Base-by-base conservation (phyloP, 2,888 invertebrate genomes). In the Empis livida region DNA sequence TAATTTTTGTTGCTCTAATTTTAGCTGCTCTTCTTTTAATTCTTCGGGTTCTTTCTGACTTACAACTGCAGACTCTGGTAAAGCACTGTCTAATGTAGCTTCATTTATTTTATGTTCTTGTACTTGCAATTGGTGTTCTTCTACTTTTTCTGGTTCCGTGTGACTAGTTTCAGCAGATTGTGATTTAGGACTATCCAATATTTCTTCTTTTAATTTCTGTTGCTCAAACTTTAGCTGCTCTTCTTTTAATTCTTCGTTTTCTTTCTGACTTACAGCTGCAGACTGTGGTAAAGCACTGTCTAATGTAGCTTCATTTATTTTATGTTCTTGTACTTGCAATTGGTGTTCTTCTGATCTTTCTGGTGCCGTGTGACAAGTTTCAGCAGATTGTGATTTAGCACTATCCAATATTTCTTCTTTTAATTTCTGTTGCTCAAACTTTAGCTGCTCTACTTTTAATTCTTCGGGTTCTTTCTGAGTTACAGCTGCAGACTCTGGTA, bases 1-100 rank as follows among this genome's bases (percentile, higher is more conserved):
- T 64, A 63, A 37, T 55, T 59, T 50, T 20, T 48, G 20, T 52
- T 41, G n/a, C 56, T 48, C 15, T 47, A 45, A 31, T 44, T 47
- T 48, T 51, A 40, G 20, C 6, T 20, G 20, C 45, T 45, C 49
- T 10, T 31, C 13, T 17, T 42, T 30, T 3, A 48, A 1, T 16
- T 32, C 45, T 10, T 32, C 31, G 4, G 43, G n/a, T 41, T 47
- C 35, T 10, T 35, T 43, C 37, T 53, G 46, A 16, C 50, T 35
- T n/a, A 20, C 20, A 5, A 5, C 20, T 5, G 20, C 20, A 20
- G 20, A 5, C 20, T 20, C 4, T 20, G 6, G 3, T 20, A 3
- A 3, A 5, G 20, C 4, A 20, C 4, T 20, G 6, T 20, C 20
- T 20, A 20, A 3, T 20, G 3, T 20, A 20, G 3, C 20, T 20